Base-by-base conservation (phyloP, 1,140 invertebrate species). In the Cardiocondyla obscurior region DNA sequence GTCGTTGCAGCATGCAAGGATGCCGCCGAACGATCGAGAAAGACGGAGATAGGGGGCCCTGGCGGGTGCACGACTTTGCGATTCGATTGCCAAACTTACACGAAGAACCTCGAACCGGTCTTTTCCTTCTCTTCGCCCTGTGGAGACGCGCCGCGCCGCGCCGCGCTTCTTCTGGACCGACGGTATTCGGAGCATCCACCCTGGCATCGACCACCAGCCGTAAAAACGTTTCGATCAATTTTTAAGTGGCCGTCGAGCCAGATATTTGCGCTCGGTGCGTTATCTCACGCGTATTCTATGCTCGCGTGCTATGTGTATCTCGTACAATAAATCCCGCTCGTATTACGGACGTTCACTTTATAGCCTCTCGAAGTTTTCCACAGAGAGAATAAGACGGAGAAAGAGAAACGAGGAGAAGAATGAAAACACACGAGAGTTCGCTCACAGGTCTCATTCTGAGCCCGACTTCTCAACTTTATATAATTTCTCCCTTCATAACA, bases 211-310 rank as follows among this genome's bases (percentile, higher is more conserved):
- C 76, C 67, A 79, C 51, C 58, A 28, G 49, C 86, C 85, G 73
- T 81, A 84, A 86, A 89, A 86, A 84, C 82, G 72, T 69, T 84
- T 83, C 86, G 86, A 89, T 90, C 81, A 89, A 88, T 86, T 89
- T 90, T 90, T 89, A 84, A 90, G 69, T 76, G 79, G 73, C n/a
- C 58, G 49, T 28, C 42, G 58, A 69, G 55, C 65, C 76, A 25
- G n/a, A n/a, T 74, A 74, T 74, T 74, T 62, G 39, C 42, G 14
- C 57, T 62, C 72, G 14, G 33, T 73, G 51, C 22, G 60, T 73
- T 73, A 73, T 58, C 53, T 39, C 72, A 58, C 57, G 36, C 55
- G 36, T 74, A 74, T 33, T 62, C 39, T 19, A 46, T 30, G 39
- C 55, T 12, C 19, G 39, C 22, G 33, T 8, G n/a, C 55, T 55